These are phyloP conservation scores for Eupithecia exiguata DNA, from an alignment of 2,888 invertebrate species.

Conservation along the genomic window DNA sequence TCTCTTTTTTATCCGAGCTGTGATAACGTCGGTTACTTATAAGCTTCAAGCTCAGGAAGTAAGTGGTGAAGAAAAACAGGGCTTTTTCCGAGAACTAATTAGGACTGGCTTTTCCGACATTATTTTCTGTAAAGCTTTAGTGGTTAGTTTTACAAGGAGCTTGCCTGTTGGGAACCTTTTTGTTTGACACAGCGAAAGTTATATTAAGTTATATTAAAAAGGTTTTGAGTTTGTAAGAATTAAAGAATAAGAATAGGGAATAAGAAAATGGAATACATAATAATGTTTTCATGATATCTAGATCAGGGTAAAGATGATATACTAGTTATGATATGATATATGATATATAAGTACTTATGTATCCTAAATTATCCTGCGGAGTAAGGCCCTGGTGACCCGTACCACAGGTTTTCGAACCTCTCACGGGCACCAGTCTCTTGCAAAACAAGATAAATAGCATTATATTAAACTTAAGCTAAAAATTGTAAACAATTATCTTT, in stretches of 20 bases:
- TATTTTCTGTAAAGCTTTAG: constrained; percentile 17
- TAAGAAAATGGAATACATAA: not conserved
- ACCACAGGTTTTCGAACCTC: no score
- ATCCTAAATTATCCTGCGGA: no score
- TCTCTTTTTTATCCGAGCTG: constrained; percentile 59
- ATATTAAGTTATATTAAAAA: not conserved
- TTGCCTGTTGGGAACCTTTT: not conserved
- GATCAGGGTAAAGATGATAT: no score
- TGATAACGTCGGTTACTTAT: constrained; percentile 29
- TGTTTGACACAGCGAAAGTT: not conserved
- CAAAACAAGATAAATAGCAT: no score
- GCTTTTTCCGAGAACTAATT: constrained; percentile 27
- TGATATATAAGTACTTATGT: no score
- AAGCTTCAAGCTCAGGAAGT: constrained; percentile 19
- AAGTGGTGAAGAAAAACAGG: constrained; percentile 30
- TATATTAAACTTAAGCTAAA: no score
- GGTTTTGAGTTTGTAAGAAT: not conserved
- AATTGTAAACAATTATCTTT: no score
- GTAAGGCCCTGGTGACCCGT: no score
- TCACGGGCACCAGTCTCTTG: no score
- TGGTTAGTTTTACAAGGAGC: constrained; percentile 21
- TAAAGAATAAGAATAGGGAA: not conserved
- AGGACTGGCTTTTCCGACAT: constrained; percentile 14
- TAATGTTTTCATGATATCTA: no score
- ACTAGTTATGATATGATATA: no score